These are phyloP conservation scores for Dascillus cervinus DNA, from an alignment of 2,888 invertebrate genomes.

Conservation along the genomic window DNA sequence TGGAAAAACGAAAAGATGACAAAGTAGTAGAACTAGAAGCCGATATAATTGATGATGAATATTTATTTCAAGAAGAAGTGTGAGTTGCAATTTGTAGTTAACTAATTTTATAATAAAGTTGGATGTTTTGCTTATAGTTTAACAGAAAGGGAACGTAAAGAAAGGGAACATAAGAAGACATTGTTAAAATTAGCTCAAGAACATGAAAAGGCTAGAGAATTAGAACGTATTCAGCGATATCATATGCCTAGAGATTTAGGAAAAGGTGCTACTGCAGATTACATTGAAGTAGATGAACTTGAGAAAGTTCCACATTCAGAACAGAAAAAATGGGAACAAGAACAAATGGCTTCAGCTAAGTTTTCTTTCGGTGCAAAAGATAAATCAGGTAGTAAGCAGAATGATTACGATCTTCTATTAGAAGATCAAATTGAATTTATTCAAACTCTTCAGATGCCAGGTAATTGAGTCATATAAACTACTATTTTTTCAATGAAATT, in stretches of 20 bases:
- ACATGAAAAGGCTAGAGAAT: conserved; percentile 88
- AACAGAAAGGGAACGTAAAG: conserved; percentile 76
- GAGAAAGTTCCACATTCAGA: conserved; percentile 79
- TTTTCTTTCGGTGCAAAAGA: conserved; percentile 92
- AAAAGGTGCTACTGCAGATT: conserved; percentile 64
- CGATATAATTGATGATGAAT: conserved; percentile 93
- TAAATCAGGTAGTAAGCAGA: conserved; percentile 51
- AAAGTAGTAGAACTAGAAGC: conserved; percentile 93
- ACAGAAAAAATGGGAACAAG: conserved; percentile 95
- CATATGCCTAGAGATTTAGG: conserved; percentile 86
- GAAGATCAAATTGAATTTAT: conserved; percentile 98
- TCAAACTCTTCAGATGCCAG: conserved; percentile 77
- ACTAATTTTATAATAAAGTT: neutral
- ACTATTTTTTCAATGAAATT: neutral
- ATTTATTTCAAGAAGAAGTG: conserved; percentile 82
- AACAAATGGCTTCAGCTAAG: conserved; percentile 87
- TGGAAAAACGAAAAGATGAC: conserved; percentile 93
- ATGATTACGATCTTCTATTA: conserved; percentile 86
- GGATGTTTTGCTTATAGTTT: conserved; percentile 55
- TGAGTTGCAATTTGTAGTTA: conserved; percentile 46
- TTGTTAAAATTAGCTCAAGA: conserved; percentile 86
- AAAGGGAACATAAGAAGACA: conserved; percentile 85
- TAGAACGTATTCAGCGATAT: conserved; percentile 89
- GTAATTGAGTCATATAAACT: conserved; percentile 31
- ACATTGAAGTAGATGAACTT: conserved; percentile 77